Evolutionary conservation across 1,140 invertebrate genomes (phyloP).

Genomic region (Idris sp.): DNA sequence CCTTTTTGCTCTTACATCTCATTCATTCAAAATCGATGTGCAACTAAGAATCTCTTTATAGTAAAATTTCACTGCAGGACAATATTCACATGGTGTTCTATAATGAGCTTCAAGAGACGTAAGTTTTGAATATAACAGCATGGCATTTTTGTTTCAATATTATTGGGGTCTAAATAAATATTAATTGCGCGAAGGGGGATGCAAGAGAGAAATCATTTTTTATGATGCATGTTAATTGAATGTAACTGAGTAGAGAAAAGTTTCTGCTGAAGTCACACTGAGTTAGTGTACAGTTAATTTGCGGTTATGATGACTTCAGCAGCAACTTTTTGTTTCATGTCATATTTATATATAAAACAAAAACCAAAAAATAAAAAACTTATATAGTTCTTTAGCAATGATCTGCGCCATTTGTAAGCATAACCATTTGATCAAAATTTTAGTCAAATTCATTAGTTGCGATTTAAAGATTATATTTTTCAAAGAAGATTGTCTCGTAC

Average conservation of each 20-base stretch:
- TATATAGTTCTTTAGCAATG: slow-evolving; percentile 40
- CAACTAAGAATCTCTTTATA: slow-evolving; percentile 40
- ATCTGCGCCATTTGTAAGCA: slow-evolving; percentile 21
- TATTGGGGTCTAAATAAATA: slow-evolving; percentile 4
- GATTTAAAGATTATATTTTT: slow-evolving; percentile 7
- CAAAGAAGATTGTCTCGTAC: slow-evolving; percentile 5
- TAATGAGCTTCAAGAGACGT: slow-evolving; percentile 57
- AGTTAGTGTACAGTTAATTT: slow-evolving; percentile 56
- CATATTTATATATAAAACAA: slow-evolving; percentile 36
- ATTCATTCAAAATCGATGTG: slow-evolving; percentile 39
- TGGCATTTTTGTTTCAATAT: slow-evolving; percentile 12
- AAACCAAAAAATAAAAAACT: too few species aligned
- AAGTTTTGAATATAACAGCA: slow-evolving; percentile 33
- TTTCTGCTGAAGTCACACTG: slow-evolving; percentile 4
- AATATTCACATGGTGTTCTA: slow-evolving; percentile 60
- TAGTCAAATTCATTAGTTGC: too few species aligned
- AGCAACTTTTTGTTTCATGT: slow-evolving; percentile 3
- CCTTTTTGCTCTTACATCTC: slow-evolving; percentile 16
- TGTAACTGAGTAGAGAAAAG: slow-evolving; percentile 7
- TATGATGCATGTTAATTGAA: slow-evolving; percentile 25
- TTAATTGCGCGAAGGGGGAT: background rate
- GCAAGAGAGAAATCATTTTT: slow-evolving; percentile 15
- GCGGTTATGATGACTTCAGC: slow-evolving; percentile 4
- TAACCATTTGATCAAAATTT: slow-evolving; percentile 1
- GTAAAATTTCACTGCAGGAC: slow-evolving; percentile 50